Base-by-base conservation (phyloP, 2,888 invertebrate genomes). In the Poecilobothrus nobilitatus region DNA sequence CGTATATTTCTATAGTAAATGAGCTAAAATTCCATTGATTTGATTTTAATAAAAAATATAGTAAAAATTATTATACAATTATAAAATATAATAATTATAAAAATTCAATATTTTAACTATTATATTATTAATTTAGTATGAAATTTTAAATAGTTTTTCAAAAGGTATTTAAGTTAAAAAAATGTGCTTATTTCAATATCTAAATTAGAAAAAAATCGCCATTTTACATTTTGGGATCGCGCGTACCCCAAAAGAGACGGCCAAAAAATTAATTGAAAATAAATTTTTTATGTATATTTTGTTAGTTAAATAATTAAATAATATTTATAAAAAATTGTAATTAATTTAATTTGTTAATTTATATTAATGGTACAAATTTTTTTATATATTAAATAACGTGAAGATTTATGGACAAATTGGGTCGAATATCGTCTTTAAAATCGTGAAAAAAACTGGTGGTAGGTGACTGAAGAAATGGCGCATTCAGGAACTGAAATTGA, bases 401-500 rank as follows among this genome's bases (percentile, higher is more conserved):
- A 53, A 53, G 53, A 53, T 53, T 18, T 53, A 53, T 53, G 53
- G 53, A 53, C 53, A 53, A 53, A 53, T 53, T 53, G 53, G 53
- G 53, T 53, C 53, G 53, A 53, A 18, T 53, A 12, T 53, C 53
- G 53, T 53, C 53, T 53, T 53, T 53, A 53, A 53, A 53, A 53
- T 53, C 53, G 53, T 53, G 53, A 53, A 53, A 53, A 53, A 53
- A 53, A 53, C 53, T 53, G 53, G 53, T 53, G 53, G 53, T 53
- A 53, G 53, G 53, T 18, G 18, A 53, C 6, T 53, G 18, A 53
- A 53, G 53, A 53, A 53, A 73, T 74, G 74, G 73, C 74, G 70
- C 73, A 73, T 70, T 76, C 78, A 74, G 74, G 78, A 74, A 77
- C 78, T 72, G 81, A 81, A 77, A 75, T 80, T 69, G 80, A 80